These are phyloP conservation scores for Calidris pygmaea DNA, from an alignment of 2,113 vertebrate species.

Conservation along the genomic window DNA sequence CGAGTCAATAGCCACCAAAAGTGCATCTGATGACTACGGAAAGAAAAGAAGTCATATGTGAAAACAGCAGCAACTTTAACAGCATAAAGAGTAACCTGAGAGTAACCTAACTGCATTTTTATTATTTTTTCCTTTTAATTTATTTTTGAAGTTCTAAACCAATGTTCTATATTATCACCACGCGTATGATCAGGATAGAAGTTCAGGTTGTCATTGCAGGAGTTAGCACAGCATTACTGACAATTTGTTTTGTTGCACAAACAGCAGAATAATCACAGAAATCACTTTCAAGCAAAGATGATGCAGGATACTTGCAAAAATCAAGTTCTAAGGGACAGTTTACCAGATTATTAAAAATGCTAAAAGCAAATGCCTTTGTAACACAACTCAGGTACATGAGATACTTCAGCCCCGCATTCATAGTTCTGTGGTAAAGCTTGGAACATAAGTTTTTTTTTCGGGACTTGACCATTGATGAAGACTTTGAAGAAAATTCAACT, in stretches of 20 bases:
- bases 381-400: not conserved
- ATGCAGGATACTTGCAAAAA: not conserved
- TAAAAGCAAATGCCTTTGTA: not conserved
- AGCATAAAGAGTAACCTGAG: not conserved
- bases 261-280: not conserved
- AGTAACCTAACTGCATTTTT: not conserved
- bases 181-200: not conserved
- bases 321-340: not conserved
- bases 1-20: constrained; percentile 96
- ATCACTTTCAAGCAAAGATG: not conserved
- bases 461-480: no score
- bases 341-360: not conserved
- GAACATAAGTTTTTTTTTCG: not conserved
- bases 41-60: constrained; percentile 54
- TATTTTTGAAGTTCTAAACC: not conserved
- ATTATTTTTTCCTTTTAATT: not conserved
- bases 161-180: not conserved
- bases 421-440: not conserved
- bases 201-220: not conserved
- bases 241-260: not conserved
- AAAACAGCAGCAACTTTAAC: not conserved
- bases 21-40: constrained; percentile 89
- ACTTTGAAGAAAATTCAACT: no score
- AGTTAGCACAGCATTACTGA: not conserved
- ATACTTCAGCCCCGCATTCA: not conserved